Base-by-base conservation (phyloP, 2,113 vertebrate genomes). In the Cryptotis parvus region DNA sequence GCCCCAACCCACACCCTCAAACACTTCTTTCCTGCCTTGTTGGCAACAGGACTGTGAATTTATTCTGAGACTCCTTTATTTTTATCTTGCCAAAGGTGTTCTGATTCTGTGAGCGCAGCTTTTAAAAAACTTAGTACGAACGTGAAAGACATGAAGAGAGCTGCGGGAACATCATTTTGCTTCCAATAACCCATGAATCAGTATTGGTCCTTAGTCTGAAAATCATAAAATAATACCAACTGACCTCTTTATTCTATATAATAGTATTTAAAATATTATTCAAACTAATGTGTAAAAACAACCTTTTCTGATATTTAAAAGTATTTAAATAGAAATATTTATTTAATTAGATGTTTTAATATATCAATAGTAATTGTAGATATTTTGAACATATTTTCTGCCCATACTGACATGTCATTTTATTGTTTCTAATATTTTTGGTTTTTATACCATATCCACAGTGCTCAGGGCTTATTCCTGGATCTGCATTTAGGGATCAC, bases 271-370 rank as follows among this genome's bases (percentile, higher is more conserved):
- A 81, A 89, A 84, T 78, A 72, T 61, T 87, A 78, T 84, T 83
- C 65, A 92, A 84, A 94, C 20, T 49, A 70, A 7, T 37, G n/a
- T 26, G 37, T 31, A 45, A 55, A 81, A 81, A 61, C 16, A 74
- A 10, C 29, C 14, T 92, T 27, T 69, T 37, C 70, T 29, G 43
- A 31, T 61, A 10, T 75, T 82, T 70, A 79, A 87, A 68, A 18
- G 2, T 11, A 45, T 45, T 45, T 7, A 45, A 45, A 45, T 6
- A 45, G 45, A 10, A 91, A 14, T n/a, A 85, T 39, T 63, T 84
- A 69, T 82, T 76, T 77, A 78, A 77, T 72, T 61, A 69, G 16
- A 33, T 5, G 77, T 87, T 81, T 72, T 31, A 65, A 29, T 68
- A 82, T 43, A 14, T 31, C 66, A 69, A 82, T 43, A 14, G 27